Evolutionary conservation across 2,888 invertebrate genomes (phyloP).

Genomic region (Cryptosula pallasiana): DNA sequence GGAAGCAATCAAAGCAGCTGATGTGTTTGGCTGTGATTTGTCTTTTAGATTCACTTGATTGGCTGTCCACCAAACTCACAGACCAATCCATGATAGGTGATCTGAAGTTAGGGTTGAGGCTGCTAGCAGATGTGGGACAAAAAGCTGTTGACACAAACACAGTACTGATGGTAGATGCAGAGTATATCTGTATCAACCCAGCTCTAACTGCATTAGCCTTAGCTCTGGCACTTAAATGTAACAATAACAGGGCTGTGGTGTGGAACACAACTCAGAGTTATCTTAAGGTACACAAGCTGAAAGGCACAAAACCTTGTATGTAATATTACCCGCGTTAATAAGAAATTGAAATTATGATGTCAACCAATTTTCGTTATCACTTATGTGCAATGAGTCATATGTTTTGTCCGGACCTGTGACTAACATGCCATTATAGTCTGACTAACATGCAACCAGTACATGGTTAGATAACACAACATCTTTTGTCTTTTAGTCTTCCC

Average conservation of each 20-base stretch:
- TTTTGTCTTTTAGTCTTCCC: too few relatives aligned
- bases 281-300: constrained; percentile 54
- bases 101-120: not conserved
- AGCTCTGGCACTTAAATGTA: constrained; percentile 54
- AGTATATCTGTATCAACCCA: constrained; percentile 56
- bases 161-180: constrained; percentile 55
- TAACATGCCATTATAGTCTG: not conserved
- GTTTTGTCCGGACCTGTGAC: not conserved
- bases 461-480: constrained; percentile 33
- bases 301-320: too few relatives aligned
- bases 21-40: too few relatives aligned
- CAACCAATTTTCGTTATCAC: too few relatives aligned
- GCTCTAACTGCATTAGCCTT: constrained; percentile 53
- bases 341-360: too few relatives aligned
- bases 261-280: constrained; percentile 57
- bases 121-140: constrained; percentile 29
- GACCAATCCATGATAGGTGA: not conserved
- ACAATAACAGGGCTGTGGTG: constrained; percentile 42
- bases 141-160: constrained; percentile 37
- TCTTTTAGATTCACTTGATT: not conserved
- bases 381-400: too few relatives aligned
- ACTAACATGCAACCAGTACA: not conserved
- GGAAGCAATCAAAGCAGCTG: too few relatives aligned
- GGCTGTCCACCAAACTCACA: not conserved
- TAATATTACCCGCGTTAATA: too few relatives aligned